Evolutionary conservation across 2,797 vertebrate species (phyloP).

Genomic region (Labroides dimidiatus): DNA sequence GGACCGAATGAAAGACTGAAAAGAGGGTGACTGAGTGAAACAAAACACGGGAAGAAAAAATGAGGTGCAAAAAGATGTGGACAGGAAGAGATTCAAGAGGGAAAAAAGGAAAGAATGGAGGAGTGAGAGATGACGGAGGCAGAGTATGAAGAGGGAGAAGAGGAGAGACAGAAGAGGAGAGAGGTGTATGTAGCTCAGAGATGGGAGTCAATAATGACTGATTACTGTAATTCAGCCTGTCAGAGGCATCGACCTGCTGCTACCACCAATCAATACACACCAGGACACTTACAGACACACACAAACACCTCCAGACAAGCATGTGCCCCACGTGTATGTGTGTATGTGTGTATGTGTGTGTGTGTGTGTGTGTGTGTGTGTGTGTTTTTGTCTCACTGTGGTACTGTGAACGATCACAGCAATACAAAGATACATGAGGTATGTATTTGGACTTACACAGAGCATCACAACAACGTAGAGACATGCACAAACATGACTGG

Average conservation of each 20-base stretch:
- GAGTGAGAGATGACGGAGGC: conserved; percentile 46
- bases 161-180: conserved; percentile 48
- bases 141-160: conserved; percentile 18
- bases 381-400: no score
- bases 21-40: conserved; percentile 35
- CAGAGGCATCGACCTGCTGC: conserved; percentile 96
- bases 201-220: conserved; percentile 97
- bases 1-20: conserved; percentile 31
- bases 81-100: conserved; percentile 45
- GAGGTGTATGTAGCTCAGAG: conserved; percentile 68
- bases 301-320: conserved; percentile 59
- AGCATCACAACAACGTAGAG: background rate
- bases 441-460: conserved; percentile 10
- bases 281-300: conserved; percentile 85
- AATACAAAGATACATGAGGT: background rate
- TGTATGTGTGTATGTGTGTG: no score
- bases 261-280: conserved; percentile 95
- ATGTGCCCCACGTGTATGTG: conserved; percentile 17
- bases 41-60: conserved; percentile 22
- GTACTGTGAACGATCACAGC: conserved; percentile 6
- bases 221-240: conserved; percentile 99
- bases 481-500: conserved; percentile 11
- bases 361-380: no score
- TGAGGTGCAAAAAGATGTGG: conserved; percentile 11
- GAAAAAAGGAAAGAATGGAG: conserved; percentile 63